Conservation (phyloP, 2,113 vertebrate species). For the Petrocephalus microphthalmus region DNA sequence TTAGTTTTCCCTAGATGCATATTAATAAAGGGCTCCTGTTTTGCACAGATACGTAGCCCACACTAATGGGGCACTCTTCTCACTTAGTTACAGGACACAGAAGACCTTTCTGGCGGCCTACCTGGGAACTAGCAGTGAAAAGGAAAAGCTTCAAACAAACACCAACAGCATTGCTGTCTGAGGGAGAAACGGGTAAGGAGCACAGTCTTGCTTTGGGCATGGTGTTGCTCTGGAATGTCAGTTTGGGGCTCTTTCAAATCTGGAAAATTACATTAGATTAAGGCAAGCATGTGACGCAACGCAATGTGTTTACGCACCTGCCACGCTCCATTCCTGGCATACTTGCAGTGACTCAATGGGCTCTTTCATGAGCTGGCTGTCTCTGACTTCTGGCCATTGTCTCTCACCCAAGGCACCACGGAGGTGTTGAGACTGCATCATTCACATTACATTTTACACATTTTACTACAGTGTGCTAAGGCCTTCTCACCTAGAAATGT, state of each 20-base stretch:
- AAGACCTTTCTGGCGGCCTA: conserved; percentile 57
- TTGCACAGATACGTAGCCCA: background rate
- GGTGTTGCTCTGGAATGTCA: background rate
- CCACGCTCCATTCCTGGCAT: conserved; percentile 9
- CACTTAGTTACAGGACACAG: conserved; percentile 57
- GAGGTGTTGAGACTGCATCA: background rate
- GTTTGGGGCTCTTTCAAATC: background rate
- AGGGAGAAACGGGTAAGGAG: conserved; percentile 32
- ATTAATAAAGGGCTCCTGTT: background rate
- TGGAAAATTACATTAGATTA: background rate
- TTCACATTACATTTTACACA: background rate
- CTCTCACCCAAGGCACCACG: background rate
- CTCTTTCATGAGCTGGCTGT: background rate
- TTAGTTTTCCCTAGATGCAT: background rate
- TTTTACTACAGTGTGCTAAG: background rate
- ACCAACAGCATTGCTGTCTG: conserved; percentile 41
- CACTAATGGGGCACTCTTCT: background rate
- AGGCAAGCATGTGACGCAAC: conserved; percentile 4
- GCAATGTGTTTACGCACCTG: background rate
- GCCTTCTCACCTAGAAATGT: background rate
- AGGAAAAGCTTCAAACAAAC: conserved; percentile 56
- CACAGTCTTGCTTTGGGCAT: background rate
- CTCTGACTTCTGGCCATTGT: background rate
- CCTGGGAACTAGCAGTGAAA: conserved; percentile 49
- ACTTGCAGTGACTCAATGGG: background rate